Percentiles rank a stretch among this genome's conserved stretches.
Evolutionary conservation across 2,888 invertebrate species (phyloP).

Genomic region (Linyphia triangularis): DNA sequence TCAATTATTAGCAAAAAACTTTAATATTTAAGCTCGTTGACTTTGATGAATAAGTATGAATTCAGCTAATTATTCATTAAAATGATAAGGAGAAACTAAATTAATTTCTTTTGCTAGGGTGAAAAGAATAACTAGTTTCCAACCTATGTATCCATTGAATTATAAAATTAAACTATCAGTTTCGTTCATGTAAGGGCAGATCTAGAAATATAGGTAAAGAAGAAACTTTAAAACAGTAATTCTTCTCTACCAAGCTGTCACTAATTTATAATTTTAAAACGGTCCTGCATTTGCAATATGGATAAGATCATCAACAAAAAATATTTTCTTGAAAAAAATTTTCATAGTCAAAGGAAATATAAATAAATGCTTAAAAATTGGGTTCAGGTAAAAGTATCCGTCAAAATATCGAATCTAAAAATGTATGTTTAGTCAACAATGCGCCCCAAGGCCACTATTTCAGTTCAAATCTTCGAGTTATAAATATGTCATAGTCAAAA

Average conservation of each 20-base stretch:
- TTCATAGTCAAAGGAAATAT: background rate
- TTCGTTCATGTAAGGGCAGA: no score
- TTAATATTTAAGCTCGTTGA: no score
- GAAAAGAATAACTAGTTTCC: background rate
- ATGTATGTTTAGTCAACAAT: constrained; percentile 19
- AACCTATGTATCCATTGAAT: background rate
- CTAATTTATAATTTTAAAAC: background rate
- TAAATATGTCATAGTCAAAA: background rate
- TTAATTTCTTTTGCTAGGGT: no score
- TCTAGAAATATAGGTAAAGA: no score
- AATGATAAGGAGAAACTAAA: no score
- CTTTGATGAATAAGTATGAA: no score
- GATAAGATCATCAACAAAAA: background rate
- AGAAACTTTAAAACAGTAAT: background rate
- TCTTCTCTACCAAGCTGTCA: background rate
- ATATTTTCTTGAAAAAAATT: background rate
- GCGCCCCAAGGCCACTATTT: background rate
- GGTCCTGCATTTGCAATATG: background rate
- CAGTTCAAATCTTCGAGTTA: background rate
- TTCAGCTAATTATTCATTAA: no score
- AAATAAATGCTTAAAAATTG: background rate
- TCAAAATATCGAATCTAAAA: background rate
- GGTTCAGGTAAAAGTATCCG: background rate
- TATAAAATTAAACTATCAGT: background rate
- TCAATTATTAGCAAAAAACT: background rate